Evolutionary conservation across 2,113 vertebrate genomes (phyloP).

Genomic region (Acanthisitta chloris): DNA sequence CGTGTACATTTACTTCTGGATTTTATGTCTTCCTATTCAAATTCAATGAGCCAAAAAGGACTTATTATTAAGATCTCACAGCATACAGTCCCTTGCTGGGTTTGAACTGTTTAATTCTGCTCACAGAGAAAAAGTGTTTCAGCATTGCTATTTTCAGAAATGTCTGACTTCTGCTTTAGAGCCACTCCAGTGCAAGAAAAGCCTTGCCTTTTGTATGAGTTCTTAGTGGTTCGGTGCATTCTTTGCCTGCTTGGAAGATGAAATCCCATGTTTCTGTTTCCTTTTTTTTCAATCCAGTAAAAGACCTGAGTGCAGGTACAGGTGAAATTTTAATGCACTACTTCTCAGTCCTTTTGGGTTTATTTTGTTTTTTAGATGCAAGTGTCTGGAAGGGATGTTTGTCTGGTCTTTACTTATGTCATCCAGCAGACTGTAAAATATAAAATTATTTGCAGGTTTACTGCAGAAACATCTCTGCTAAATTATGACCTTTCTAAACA

Average conservation of each 20-base stretch:
- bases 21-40: constrained; percentile 62
- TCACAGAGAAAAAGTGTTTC: constrained; percentile 17
- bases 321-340: constrained; percentile 21
- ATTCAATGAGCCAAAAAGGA: constrained; percentile 59
- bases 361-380: not conserved
- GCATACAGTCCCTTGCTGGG: not conserved
- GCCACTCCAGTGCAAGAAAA: not conserved
- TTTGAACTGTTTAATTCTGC: constrained; percentile 52
- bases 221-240: not conserved
- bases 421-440: constrained; percentile 52
- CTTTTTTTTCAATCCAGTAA: not conserved
- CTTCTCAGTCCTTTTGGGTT: not conserved
- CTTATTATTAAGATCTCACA: constrained; percentile 47
- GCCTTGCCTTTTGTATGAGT: not conserved
- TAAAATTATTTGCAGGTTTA: constrained; percentile 37
- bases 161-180: not conserved
- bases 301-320: not conserved
- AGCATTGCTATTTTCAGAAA: not conserved
- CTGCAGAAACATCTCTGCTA: constrained; percentile 2
- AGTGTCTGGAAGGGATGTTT: not conserved
- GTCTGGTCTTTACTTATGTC: constrained; percentile 20
- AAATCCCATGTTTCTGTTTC: not conserved
- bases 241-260: not conserved
- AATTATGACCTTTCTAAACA: constrained; percentile 43
- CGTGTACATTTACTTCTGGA: not conserved